Evolutionary conservation across 1,140 invertebrate species (phyloP).

Genomic region (Meloidogyne exigua): DNA sequence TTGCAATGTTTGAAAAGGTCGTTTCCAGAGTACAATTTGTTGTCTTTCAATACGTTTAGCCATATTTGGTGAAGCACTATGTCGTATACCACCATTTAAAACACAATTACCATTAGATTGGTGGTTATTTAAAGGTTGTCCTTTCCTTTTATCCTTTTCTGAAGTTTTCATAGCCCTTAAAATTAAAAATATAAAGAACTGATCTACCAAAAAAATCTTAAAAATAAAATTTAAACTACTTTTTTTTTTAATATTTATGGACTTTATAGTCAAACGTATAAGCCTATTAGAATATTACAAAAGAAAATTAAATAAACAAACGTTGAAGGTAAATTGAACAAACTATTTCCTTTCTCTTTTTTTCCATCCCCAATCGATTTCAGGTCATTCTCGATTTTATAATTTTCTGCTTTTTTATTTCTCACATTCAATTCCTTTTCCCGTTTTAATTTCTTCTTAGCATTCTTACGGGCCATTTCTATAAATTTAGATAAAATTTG

Average conservation of each 20-base stretch:
- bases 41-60: slow-evolving; percentile 32
- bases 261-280: too few relatives aligned
- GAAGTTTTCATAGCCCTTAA: neutral
- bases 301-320: too few relatives aligned
- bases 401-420: neutral
- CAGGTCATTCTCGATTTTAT: neutral
- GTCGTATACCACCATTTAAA: slow-evolving; percentile 17
- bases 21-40: slow-evolving; percentile 36
- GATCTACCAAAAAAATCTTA: neutral
- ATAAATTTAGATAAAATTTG: too few relatives aligned
- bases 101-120: slow-evolving; percentile 18
- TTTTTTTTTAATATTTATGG: too few relatives aligned
- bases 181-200: neutral
- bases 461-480: neutral
- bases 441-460: neutral
- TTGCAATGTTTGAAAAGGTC: slow-evolving; percentile 29
- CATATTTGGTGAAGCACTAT: slow-evolving; percentile 26
- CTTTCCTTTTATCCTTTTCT: neutral
- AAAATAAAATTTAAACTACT: too few relatives aligned
- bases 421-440: neutral
- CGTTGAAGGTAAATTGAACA: neutral
- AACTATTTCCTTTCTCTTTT: neutral
- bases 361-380: neutral
- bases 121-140: neutral
- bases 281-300: too few relatives aligned